Evolutionary conservation across 2,113 vertebrate genomes (phyloP).

Genomic region (Sinocyclocheilus rhinocerous): DNA sequence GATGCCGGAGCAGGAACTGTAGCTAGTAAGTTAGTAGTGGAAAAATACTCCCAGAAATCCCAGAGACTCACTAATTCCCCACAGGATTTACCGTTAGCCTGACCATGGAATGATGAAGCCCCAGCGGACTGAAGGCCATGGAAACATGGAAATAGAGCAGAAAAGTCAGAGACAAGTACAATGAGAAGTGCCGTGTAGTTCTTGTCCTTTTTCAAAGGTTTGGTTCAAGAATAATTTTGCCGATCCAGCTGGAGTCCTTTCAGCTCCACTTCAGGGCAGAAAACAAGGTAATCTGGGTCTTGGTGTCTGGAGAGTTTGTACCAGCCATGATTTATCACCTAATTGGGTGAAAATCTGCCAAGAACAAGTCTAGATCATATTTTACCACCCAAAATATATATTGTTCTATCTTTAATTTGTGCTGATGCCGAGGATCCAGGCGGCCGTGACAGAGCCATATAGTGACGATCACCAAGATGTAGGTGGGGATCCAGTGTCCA

Average conservation of each 20-base stretch:
- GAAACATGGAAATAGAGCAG: constrained; percentile 27
- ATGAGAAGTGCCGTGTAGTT: neutral
- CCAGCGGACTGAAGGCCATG: neutral
- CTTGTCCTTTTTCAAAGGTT: neutral
- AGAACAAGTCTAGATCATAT: neutral
- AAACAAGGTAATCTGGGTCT: constrained; percentile 11
- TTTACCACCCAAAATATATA: neutral
- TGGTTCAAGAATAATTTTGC: neutral
- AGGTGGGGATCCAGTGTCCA: no score
- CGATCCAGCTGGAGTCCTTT: constrained; percentile 1
- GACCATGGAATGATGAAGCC: constrained; percentile 32
- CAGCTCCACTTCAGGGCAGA: neutral
- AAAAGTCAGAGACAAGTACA: constrained; percentile 2
- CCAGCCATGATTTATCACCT: neutral
- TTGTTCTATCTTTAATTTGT: no score
- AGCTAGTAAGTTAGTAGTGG: neutral
- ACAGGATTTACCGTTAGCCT: neutral
- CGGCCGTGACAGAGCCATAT: no score
- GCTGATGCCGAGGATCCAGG: no score
- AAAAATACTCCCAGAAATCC: neutral
- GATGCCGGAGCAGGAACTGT: neutral
- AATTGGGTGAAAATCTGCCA: neutral
- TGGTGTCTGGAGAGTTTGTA: neutral
- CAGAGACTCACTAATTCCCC: neutral
- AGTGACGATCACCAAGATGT: no score